These are phyloP conservation scores for Steromphala cineraria DNA, from an alignment of 2,888 invertebrate genomes.

Conservation along the genomic window DNA sequence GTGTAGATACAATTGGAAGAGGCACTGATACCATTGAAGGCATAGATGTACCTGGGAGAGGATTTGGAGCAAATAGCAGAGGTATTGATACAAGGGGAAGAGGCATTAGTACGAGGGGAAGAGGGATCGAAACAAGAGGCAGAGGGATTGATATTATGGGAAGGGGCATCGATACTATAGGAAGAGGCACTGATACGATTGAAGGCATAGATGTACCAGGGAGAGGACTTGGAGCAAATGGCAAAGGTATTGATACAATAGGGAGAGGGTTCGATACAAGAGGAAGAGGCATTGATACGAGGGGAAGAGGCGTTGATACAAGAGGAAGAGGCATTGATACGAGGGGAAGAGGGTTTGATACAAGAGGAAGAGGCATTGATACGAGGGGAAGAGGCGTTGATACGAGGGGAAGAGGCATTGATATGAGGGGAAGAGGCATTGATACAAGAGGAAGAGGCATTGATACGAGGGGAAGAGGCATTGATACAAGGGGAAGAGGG, in stretches of 20 bases:
- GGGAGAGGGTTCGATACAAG: too few relatives aligned
- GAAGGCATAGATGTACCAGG: neutral
- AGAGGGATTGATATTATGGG: neutral
- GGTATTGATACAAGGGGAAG: neutral
- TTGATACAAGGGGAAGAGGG: neutral
- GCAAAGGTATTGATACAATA: neutral
- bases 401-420: neutral
- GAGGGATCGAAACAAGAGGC: neutral
- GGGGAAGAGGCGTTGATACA: neutral
- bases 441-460: neutral
- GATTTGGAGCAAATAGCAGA: neutral
- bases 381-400: neutral
- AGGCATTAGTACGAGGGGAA: neutral
- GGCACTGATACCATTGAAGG: neutral
- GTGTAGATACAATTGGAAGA: neutral
- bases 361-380: neutral
- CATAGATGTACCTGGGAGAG: neutral
- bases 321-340: too few relatives aligned
- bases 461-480: neutral
- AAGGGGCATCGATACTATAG: neutral
- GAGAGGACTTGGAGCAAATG: neutral
- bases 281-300: neutral
- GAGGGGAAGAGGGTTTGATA: neutral
- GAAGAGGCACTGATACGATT: neutral
- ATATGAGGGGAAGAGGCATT: neutral